Base-by-base conservation (phyloP, 2,797 vertebrate species). In the Bradypodion ventrale region DNA sequence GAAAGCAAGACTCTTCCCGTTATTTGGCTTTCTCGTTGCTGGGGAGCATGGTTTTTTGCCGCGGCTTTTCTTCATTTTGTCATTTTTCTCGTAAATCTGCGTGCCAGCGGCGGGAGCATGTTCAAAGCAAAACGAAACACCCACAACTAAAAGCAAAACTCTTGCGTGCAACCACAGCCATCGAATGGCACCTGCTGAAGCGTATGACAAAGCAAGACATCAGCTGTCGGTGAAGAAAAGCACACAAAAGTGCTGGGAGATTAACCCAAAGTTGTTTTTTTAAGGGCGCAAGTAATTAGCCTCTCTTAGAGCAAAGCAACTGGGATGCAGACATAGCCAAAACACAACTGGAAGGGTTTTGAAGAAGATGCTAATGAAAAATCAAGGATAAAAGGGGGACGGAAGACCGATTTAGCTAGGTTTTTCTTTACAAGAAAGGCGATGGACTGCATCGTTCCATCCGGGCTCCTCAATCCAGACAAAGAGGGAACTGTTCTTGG, bases 1-100 rank as follows among this genome's bases (percentile, higher is more conserved):
- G 84, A 93, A 89, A 78, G 83, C 0, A 10, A 87, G 84, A 88
- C 91, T 87, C 92, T 89, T 90, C 87, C 89, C 90, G 91, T 89
- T 90, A 82, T 92, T 90, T 16, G 52, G 10, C 21, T 91, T 15
- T 79, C 40, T 68, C 35, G 15, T 40, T 40, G 42, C 27, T 5
- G 0, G 21, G 52, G 4, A 25, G n/a, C 13, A 9, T 4, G 2
- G 6, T 7, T 32, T 40, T 19, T 37, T 29, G 9, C 21, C 63
- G 21, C 60, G 44, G 32, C 13, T 1, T 27, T 74, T 44, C 63
- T 74, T 62, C 4, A 21, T 84, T 88, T 84, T 82, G n/a, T 92
- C 85, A 66, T 86, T 82, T 88, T 86, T 62, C n/a, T n/a, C 66
- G 42, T 79, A 46, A 77, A 83, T 78, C 60, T 84, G 84, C 7